Evolutionary conservation across 2,113 vertebrate species (phyloP), one percentile per base, ranked within the genome.

Genomic region (Octodon degus): DNA sequence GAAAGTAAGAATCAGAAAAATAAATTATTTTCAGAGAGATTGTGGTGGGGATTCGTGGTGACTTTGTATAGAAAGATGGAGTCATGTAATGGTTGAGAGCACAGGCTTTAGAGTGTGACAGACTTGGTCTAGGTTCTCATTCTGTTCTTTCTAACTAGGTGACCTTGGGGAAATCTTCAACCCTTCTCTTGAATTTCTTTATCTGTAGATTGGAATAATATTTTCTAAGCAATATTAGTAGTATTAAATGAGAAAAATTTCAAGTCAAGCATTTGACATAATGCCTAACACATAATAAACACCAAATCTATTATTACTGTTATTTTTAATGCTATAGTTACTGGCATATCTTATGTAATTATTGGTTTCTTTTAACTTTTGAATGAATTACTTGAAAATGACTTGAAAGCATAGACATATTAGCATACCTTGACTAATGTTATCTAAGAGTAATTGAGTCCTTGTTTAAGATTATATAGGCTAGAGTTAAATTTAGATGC

Each of bases 1-100:
- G 81, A 95, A 97, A 96, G n/a, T 50, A 65, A 96, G 68, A 95
- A 77, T 93, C 47, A 86, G 25, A 62, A 86, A 94, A 97, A 85
- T 55, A 96, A 22, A 90, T 94, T 68, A 77, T 91, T 60, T 96
- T 92, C 58, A 94, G 60, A 93, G 50, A 47, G 74, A 89, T 92
- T 96, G 97, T 94, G 43, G 77, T 77, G n/a, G 43, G 43, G 1
- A 14, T 85, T 95, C 9, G 60, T 81, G 40, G 2, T 90, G 82
- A 85, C 81, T 90, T 84, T 94, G 27, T 72, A 22, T 89, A 82
- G 34, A 53, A 53, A 95, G 74, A 55, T 72, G 81, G 6, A 68
- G 20, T 50, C 63, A 7, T 90, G 19, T 83, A 83, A 86, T 90
- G 19, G 16, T 70, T 91, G 91, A 86, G 30, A 86, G 32, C 82